Evolutionary conservation across 2,888 invertebrate genomes (phyloP).

Genomic region (Nebria salina): DNA sequence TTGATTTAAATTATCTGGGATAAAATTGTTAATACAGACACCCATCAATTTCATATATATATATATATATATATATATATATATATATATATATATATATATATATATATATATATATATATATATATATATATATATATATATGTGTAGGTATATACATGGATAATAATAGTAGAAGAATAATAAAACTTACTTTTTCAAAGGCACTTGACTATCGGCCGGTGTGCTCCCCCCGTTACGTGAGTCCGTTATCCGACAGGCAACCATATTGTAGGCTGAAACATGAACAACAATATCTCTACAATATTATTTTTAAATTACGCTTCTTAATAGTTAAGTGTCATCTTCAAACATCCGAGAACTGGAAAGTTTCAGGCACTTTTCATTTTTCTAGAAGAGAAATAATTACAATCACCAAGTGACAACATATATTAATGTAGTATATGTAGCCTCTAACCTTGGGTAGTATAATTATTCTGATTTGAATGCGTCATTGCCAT

Average conservation of each 20-base stretch:
- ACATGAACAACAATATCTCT: slow-evolving; percentile 57
- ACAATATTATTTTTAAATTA: slow-evolving; percentile 43
- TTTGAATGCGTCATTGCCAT: slow-evolving; percentile 46
- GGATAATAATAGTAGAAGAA: no score
- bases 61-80: no score
- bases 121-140: no score
- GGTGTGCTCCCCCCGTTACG: slow-evolving; percentile 84
- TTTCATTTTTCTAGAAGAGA: slow-evolving; percentile 46
- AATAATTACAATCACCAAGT: slow-evolving; percentile 44
- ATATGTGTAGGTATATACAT: no score
- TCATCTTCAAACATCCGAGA: slow-evolving; percentile 42
- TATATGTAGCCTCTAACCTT: slow-evolving; percentile 36
- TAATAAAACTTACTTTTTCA: slow-evolving; percentile 87
- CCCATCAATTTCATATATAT: no score
- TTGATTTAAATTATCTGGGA: no score
- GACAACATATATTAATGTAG: slow-evolving; percentile 13
- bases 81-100: no score
- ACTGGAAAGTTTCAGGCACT: slow-evolving; percentile 46
- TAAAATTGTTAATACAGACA: no score
- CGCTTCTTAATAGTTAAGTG: slow-evolving; percentile 44
- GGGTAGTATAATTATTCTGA: slow-evolving; percentile 47
- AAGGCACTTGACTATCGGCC: slow-evolving; percentile 96
- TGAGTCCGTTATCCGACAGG: slow-evolving; percentile 93
- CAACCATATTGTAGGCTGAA: slow-evolving; percentile 98
- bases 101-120: no score